A percentile compares a stretch with the other conserved stretches of the same genome.
Conservation (phyloP, 1,140 invertebrate species). For the Tetragonula clypearis region DNA sequence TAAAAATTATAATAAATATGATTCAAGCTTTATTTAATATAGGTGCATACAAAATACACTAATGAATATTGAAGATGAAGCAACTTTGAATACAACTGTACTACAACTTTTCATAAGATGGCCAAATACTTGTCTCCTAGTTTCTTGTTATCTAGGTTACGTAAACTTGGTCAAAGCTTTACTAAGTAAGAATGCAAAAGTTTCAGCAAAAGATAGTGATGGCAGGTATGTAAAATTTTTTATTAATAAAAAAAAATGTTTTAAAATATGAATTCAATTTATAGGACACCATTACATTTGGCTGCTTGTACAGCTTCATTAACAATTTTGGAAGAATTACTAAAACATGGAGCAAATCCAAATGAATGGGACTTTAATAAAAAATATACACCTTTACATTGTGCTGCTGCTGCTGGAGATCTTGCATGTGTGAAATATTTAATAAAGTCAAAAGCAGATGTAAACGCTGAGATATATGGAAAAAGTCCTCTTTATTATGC, state of each 20-base stretch:
- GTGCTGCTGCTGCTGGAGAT: conserved; percentile 87
- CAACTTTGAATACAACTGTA: conserved; percentile 51
- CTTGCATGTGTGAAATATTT: conserved; percentile 83
- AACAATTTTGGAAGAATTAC: conserved; percentile 85
- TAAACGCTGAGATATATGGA: conserved; percentile 87
- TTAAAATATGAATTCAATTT: not conserved
- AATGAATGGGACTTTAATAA: conserved; percentile 86
- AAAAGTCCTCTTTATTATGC: conserved; percentile 88
- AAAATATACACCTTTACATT: conserved; percentile 89
- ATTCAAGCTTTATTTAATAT: conserved; percentile 17
- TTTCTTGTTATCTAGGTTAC: conserved; percentile 74
- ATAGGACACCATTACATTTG: conserved; percentile 89
- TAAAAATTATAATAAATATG: conserved; percentile 19
- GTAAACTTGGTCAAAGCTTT: conserved; percentile 71
- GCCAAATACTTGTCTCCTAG: conserved; percentile 77
- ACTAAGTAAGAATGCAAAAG: conserved; percentile 68
- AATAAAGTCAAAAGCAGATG: conserved; percentile 85
- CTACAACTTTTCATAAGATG: conserved; percentile 70
- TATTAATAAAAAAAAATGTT: not conserved
- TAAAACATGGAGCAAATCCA: conserved; percentile 85
- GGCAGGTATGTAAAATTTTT: conserved; percentile 72
- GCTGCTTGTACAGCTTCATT: conserved; percentile 86
- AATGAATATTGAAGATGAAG: conserved; percentile 66
- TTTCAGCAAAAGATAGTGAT: conserved; percentile 72
- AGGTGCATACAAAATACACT: conserved; percentile 68